A percentile compares a stretch with the other conserved stretches of the same genome.
Conservation (phyloP, 2,888 invertebrate genomes). For the Torymus tubicola region DNA sequence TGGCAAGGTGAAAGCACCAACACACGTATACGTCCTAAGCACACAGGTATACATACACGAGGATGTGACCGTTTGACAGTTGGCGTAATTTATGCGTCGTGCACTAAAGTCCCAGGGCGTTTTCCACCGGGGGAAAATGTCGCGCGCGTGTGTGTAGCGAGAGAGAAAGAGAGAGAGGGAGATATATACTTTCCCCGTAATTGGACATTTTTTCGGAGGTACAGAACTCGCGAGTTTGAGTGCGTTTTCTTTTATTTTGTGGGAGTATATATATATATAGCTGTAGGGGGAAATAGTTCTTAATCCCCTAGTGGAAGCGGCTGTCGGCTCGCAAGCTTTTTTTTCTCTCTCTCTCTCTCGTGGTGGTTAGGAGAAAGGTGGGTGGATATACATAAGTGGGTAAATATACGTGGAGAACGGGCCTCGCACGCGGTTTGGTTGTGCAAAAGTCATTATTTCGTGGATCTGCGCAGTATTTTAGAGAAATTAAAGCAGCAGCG, state of each 20-base stretch:
- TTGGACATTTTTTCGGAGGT: constrained; percentile 44
- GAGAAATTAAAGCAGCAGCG: constrained; percentile 1
- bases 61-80: constrained; percentile 57
- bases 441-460: background rate
- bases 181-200: constrained; percentile 44
- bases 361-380: constrained; percentile 7
- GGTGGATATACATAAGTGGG: background rate
- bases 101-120: constrained; percentile 47
- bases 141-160: constrained; percentile 16
- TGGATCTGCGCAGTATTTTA: constrained; percentile 3
- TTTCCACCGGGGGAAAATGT: constrained; percentile 28
- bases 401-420: too few relatives aligned
- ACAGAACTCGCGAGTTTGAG: too few relatives aligned
- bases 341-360: background rate
- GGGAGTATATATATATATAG: too few relatives aligned
- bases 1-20: constrained; percentile 57
- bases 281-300: background rate
- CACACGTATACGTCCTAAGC: background rate
- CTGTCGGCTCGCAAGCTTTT: background rate
- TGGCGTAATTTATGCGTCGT: constrained; percentile 57
- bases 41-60: too few relatives aligned
- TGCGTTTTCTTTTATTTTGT: too few relatives aligned
- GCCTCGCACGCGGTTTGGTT: background rate
- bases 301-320: constrained; percentile 15
- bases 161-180: constrained; percentile 21